These are phyloP conservation scores for Papilio xuthus DNA, from an alignment of 1,140 invertebrate genomes.

Conservation along the genomic window DNA sequence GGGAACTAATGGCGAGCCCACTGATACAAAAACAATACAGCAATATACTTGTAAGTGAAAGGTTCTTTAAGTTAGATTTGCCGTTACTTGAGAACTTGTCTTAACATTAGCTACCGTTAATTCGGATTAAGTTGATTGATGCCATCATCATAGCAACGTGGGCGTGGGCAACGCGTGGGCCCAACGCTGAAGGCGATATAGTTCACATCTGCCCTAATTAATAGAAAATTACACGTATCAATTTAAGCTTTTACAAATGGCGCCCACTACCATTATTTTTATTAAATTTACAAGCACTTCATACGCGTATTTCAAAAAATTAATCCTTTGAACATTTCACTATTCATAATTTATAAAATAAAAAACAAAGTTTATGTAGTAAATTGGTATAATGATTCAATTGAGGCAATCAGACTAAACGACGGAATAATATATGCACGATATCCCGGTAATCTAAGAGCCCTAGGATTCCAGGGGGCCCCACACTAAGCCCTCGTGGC, in stretches of 20 bases:
- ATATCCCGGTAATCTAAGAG: not conserved
- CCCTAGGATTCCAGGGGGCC: not conserved
- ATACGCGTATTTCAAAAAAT: too few relatives aligned
- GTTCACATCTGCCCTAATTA: slow-evolving; percentile 1
- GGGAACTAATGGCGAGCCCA: not conserved
- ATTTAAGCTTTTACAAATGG: too few relatives aligned
- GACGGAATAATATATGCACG: not conserved
- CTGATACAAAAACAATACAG: not conserved
- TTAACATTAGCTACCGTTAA: slow-evolving; percentile 38
- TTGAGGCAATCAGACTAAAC: not conserved
- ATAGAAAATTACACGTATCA: not conserved
- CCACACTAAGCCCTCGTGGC: not conserved
- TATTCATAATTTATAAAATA: too few relatives aligned
- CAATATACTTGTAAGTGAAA: slow-evolving; percentile 27
- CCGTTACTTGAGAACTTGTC: slow-evolving; percentile 17
- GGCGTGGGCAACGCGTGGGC: not conserved
- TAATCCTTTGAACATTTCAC: too few relatives aligned
- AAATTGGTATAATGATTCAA: slow-evolving; percentile 2
- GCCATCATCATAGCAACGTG: slow-evolving; percentile 23
- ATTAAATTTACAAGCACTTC: too few relatives aligned
- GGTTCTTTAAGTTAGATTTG: slow-evolving; percentile 14
- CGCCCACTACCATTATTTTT: too few relatives aligned
- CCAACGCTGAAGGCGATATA: slow-evolving; percentile 16
- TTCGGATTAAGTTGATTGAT: slow-evolving; percentile 38
- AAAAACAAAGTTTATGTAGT: not conserved